Percentiles rank a stretch among this genome's conserved stretches.
These are phyloP conservation scores for Loxodonta africana DNA, from an alignment of 2,113 vertebrate genomes.

Conservation along the genomic window DNA sequence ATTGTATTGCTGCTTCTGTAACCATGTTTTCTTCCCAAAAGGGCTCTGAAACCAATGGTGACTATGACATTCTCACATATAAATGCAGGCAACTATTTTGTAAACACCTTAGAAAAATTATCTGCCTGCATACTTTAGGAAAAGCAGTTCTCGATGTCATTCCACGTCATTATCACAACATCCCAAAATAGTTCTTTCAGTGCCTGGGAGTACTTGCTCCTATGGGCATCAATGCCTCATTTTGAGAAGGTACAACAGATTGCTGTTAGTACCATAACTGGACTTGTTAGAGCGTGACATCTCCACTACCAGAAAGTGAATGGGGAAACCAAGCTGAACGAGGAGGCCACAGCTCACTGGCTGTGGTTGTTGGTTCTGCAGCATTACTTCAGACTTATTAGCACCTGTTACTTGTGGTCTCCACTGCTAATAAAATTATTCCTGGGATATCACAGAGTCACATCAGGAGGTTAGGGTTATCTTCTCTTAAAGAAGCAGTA, in stretches of 20 bases:
- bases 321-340: neutral
- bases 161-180: neutral
- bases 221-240: neutral
- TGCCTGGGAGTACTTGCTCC: neutral
- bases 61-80: neutral
- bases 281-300: neutral
- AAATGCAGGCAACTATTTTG: neutral
- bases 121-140: neutral
- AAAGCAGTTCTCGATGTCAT: neutral
- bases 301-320: slow-evolving; percentile 3
- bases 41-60: neutral
- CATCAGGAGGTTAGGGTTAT: neutral
- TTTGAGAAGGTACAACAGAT: slow-evolving; percentile 1
- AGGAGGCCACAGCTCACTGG: neutral
- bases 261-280: neutral
- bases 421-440: slow-evolving; percentile 42
- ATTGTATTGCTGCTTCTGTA: neutral
- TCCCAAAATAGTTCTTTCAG: slow-evolving; percentile 28
- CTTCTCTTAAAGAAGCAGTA: neutral
- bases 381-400: slow-evolving; percentile 24
- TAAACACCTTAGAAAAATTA: neutral
- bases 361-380: neutral
- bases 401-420: slow-evolving; percentile 42
- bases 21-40: neutral
- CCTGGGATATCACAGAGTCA: neutral